Evolutionary conservation across 2,113 vertebrate species (phyloP).

Genomic region (Microcebus jonahi): DNA sequence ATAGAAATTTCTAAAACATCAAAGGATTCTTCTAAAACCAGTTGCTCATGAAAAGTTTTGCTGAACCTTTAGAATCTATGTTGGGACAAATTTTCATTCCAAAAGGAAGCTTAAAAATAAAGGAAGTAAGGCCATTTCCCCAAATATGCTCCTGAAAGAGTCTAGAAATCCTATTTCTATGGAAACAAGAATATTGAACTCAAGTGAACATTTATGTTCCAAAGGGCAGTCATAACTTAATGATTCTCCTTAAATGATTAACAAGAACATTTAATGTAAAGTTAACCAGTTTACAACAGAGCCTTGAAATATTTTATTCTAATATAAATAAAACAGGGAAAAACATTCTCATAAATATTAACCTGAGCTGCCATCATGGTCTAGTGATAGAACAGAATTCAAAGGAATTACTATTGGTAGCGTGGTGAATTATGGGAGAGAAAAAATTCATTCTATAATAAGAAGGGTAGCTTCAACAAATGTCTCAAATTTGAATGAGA

Average conservation of each 20-base stretch:
- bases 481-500: neutral
- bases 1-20: neutral
- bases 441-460: neutral
- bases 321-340: neutral
- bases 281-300: neutral
- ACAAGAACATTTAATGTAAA: neutral
- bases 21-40: neutral
- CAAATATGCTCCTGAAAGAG: neutral
- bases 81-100: slow-evolving; percentile 23
- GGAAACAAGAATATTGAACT: neutral
- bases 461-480: neutral
- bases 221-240: neutral
- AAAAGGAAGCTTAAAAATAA: neutral
- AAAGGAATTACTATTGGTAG: neutral
- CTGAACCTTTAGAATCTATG: neutral
- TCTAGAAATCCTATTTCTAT: neutral
- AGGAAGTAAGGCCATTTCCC: neutral
- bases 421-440: neutral
- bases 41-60: neutral
- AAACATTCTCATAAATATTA: neutral
- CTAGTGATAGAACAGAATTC: neutral
- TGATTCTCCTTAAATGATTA: neutral
- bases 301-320: neutral
- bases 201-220: neutral
- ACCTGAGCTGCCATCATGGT: neutral